A percentile compares a stretch with the other conserved stretches of the same genome.
phyloP scores from a whole-genome alignment of 2,113 vertebrate genomes.

The Sinocyclocheilus anshuiensis region DNA sequence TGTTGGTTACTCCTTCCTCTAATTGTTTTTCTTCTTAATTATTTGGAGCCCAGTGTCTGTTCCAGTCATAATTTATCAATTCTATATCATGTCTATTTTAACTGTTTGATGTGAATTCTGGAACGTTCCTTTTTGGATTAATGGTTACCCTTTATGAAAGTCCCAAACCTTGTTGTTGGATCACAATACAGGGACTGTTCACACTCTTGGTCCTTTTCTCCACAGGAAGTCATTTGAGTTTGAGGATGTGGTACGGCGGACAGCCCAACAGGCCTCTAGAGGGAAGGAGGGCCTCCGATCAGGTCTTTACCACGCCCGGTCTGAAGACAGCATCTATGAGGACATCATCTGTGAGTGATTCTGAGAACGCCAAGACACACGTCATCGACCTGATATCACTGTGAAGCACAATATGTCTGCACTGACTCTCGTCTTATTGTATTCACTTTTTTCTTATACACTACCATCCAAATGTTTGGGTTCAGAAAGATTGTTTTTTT shows the following conservation, averaged over 20 bases:
- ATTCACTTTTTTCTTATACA: neutral
- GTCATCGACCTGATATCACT: slow-evolving; percentile 19
- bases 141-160: neutral
- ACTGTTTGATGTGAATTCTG: neutral
- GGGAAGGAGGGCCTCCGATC: slow-evolving; percentile 70
- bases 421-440: neutral
- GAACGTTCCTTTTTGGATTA: neutral
- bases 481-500: neutral
- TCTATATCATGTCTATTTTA: neutral
- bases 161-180: neutral
- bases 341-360: slow-evolving; percentile 91
- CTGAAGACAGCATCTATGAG: slow-evolving; percentile 96
- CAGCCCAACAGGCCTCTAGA: slow-evolving; percentile 70
- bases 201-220: slow-evolving; percentile 49
- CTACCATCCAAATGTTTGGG: neutral
- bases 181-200: neutral
- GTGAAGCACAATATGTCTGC: slow-evolving; percentile 15
- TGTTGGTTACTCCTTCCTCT: slow-evolving; percentile 21
- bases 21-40: slow-evolving; percentile 19
- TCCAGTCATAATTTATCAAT: neutral
- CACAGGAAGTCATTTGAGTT: slow-evolving; percentile 98
- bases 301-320: slow-evolving; percentile 83
- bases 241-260: slow-evolving; percentile 87
- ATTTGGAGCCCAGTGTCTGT: neutral
- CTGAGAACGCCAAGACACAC: slow-evolving; percentile 28